Conservation (phyloP, 2,888 invertebrate species). For the Malachius bipustulatus region DNA sequence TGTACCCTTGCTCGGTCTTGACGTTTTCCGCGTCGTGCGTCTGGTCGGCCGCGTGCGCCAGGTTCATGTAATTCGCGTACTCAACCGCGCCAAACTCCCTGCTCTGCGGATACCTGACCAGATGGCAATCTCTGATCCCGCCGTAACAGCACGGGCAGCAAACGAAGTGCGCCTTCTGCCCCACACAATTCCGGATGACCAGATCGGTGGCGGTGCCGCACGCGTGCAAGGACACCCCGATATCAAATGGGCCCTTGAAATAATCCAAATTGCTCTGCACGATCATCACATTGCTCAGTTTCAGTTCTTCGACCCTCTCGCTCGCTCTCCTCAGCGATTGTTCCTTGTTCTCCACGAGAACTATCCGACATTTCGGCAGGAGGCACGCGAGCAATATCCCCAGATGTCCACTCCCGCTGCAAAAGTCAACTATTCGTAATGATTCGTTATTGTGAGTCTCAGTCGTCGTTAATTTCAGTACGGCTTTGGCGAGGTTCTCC, state of each 20-base stretch:
- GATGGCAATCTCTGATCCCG: constrained; percentile 67
- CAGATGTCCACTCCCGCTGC: constrained; percentile 87
- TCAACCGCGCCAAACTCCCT: constrained; percentile 36
- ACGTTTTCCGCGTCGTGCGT: constrained; percentile 64
- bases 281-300: constrained; percentile 61
- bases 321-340: constrained; percentile 67
- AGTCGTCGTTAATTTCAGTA: constrained; percentile 49
- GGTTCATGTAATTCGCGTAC: constrained; percentile 47
- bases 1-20: constrained; percentile 62
- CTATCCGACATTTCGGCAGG: constrained; percentile 63
- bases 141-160: constrained; percentile 94
- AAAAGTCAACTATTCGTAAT: constrained; percentile 81
- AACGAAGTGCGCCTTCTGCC: constrained; percentile 67
- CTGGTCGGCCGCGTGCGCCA: constrained; percentile 88
- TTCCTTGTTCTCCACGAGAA: constrained; percentile 86
- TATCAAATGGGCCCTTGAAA: constrained; percentile 66
- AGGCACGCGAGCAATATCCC: constrained; percentile 75
- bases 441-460: constrained; percentile 36
- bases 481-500: constrained; percentile 69
- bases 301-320: constrained; percentile 52
- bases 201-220: constrained; percentile 92
- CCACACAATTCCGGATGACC: constrained; percentile 72
- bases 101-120: constrained; percentile 74
- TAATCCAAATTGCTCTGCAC: constrained; percentile 88
- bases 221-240: constrained; percentile 84